Evolutionary conservation across 2,888 invertebrate genomes (phyloP).

Genomic region (Hylaea fasciaria): DNA sequence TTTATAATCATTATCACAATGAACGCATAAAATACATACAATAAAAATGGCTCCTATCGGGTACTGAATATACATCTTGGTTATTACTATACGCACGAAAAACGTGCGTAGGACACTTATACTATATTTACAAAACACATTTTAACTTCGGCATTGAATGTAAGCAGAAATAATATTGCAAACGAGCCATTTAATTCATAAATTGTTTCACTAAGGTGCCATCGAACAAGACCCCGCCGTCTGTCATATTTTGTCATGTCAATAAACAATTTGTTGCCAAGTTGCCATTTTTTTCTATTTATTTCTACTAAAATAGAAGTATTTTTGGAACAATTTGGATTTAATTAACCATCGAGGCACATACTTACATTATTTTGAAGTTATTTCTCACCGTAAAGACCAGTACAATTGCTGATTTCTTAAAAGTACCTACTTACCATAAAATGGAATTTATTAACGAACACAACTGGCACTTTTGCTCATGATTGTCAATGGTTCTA

Average conservation of each 20-base stretch:
- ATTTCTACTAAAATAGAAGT: constrained; percentile 6
- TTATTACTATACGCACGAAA: constrained; percentile 66
- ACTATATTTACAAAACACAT: constrained; percentile 75
- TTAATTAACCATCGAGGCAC: no score
- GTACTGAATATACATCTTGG: constrained; percentile 80
- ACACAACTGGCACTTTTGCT: no score
- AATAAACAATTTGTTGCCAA: constrained; percentile 81
- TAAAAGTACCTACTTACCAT: no score
- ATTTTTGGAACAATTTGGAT: not conserved
- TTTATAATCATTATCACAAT: constrained; percentile 81
- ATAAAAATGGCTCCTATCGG: constrained; percentile 84
- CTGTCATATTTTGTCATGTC: constrained; percentile 80
- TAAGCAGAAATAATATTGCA: constrained; percentile 67
- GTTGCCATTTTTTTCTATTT: constrained; percentile 11
- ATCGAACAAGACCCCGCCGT: constrained; percentile 77
- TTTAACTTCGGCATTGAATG: constrained; percentile 68
- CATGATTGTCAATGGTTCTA: no score
- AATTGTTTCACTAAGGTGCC: constrained; percentile 72
- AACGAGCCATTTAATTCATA: constrained; percentile 69
- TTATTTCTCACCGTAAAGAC: no score
- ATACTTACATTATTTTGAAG: no score
- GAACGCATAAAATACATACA: constrained; percentile 84
- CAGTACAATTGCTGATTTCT: no score
- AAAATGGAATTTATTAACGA: no score
- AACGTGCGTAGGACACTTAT: constrained; percentile 69